Evolutionary conservation across 1,140 invertebrate genomes (phyloP), one percentile per base, ranked within the genome.

Genomic region (Rhynchophorus ferrugineus): DNA sequence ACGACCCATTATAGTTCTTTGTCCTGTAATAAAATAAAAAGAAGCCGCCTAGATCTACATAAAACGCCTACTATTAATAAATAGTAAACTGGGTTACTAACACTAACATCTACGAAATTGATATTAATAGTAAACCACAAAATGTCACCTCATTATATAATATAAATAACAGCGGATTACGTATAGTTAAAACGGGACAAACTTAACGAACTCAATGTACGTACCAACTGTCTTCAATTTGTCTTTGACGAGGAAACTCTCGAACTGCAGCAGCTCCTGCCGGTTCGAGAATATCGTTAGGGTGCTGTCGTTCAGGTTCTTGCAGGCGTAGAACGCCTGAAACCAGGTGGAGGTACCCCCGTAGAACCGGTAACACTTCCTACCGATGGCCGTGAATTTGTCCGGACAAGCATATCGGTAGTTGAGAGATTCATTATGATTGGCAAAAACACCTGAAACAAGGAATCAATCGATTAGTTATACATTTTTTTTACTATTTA

Each of bases 331-430:
- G 16, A 21, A 49, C 7, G 53, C 39, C 22, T 49, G 46, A 35
- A 55, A 55, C 53, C 53, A 55, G 1, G 53, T 55, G 1, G 33
- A 39, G 3, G 46, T 44, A 8, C 11, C 43, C 8, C 49, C 22
- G 19, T 44, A 49, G 33, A 55, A 55, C 21, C 49, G 46, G 18
- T 55, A 55, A 22, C 53, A 55, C 37, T 49, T 49, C 16, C 36
- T 7, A 9, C 53, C 53, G 11, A 55, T 34, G 20, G 49, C 44
- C 16, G 36, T 18, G 20, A 55, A 55, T 11, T 38, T 38, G 9
- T 55, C 34, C 1, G 53, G 53, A 16, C 53, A 55, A 14, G 42
- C 22, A 21, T 55, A 49, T 21, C 41, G 46, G 21, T 55, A 55
- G 18, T 54, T 37, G 3, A 47, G 13, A 6, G 16, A 20, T 17